Conservation (phyloP, 1,140 invertebrate species). For the Adoxophyes honmai region DNA sequence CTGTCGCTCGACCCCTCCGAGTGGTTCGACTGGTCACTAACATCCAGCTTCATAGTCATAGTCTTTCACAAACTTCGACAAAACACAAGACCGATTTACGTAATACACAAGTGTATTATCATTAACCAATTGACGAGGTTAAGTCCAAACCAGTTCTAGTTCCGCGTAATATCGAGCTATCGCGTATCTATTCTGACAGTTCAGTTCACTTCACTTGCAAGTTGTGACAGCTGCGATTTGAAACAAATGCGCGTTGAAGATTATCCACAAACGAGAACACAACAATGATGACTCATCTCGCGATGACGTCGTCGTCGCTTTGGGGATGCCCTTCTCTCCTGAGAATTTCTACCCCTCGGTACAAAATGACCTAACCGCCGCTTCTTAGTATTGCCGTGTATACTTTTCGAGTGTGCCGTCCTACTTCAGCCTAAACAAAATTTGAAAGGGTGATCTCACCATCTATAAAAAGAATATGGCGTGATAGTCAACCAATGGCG, state of each 20-base stretch:
- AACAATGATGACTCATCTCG: slow-evolving; percentile 71
- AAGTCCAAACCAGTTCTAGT: slow-evolving; percentile 13
- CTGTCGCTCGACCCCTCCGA: slow-evolving; percentile 69
- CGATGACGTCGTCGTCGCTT: slow-evolving; percentile 63
- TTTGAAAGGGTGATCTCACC: slow-evolving; percentile 62
- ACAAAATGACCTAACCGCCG: slow-evolving; percentile 59
- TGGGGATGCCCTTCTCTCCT: slow-evolving; percentile 72
- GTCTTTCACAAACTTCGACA: slow-evolving; percentile 40
- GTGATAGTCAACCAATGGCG: slow-evolving; percentile 62
- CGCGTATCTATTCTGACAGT: slow-evolving; percentile 54
- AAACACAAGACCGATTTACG: slow-evolving; percentile 40
- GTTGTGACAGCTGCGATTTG: slow-evolving; percentile 54
- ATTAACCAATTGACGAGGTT: slow-evolving; percentile 19
- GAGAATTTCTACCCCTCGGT: slow-evolving; percentile 47
- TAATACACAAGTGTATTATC: slow-evolving; percentile 34
- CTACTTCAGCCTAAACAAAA: slow-evolving; percentile 42
- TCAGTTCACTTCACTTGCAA: slow-evolving; percentile 25
- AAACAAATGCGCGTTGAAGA: slow-evolving; percentile 54
- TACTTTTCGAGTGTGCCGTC: slow-evolving; percentile 44
- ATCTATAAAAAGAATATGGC: slow-evolving; percentile 49
- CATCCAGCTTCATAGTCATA: slow-evolving; percentile 71
- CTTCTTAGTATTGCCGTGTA: slow-evolving; percentile 34
- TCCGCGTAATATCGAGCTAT: slow-evolving; percentile 22
- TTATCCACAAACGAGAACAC: slow-evolving; percentile 58
- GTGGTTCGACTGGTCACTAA: slow-evolving; percentile 69